These are phyloP conservation scores for Stegostoma tigrinum DNA, from an alignment of 2,113 vertebrate genomes.

Conservation along the genomic window DNA sequence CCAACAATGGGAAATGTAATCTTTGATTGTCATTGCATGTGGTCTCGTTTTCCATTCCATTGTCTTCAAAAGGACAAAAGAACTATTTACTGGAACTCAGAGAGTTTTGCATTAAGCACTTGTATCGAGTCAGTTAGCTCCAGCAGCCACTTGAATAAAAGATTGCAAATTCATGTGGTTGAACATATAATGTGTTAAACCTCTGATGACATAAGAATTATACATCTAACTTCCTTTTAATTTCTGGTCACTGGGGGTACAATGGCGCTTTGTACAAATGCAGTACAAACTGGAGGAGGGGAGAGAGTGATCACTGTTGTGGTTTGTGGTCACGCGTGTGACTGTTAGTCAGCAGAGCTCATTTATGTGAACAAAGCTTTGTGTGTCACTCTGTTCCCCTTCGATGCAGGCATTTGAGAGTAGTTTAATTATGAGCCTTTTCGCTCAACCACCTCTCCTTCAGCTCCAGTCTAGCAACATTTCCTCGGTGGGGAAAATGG, in stretches of 20 bases:
- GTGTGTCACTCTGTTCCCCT: neutral
- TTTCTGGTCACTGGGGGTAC: neutral
- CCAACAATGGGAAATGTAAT: neutral
- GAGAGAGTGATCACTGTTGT: neutral
- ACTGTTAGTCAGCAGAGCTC: neutral
- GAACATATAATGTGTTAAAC: neutral
- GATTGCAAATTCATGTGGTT: neutral
- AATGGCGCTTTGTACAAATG: neutral
- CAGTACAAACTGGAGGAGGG: neutral
- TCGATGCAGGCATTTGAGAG: neutral
- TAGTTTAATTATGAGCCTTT: neutral
- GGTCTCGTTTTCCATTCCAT: neutral
- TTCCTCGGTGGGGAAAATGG: neutral
- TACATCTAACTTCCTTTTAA: neutral
- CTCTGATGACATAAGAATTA: neutral
- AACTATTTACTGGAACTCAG: neutral
- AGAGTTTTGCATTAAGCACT: neutral
- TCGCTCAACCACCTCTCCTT: neutral
- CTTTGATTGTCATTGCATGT: neutral
- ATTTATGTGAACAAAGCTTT: neutral
- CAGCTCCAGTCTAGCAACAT: neutral
- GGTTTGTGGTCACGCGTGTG: neutral
- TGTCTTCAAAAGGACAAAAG: neutral
- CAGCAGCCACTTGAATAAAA: neutral
- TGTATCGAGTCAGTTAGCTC: neutral